These are phyloP conservation scores for Benitochromis conjunctus DNA, from an alignment of 2,113 vertebrate species.

Conservation along the genomic window DNA sequence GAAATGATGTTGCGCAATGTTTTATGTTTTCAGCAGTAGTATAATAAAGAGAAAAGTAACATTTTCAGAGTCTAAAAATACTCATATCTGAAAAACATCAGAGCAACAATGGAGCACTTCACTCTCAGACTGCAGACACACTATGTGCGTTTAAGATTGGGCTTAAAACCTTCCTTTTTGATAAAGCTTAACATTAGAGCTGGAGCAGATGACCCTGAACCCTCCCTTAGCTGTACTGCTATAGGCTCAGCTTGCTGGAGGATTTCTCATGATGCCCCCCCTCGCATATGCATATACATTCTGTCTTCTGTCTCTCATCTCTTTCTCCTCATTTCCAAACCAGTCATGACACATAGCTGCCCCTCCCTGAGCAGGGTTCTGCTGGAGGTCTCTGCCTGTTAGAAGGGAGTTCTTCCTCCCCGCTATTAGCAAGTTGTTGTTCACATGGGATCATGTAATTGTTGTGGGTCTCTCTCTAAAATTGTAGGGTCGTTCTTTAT, in stretches of 20 bases:
- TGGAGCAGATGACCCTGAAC: neutral
- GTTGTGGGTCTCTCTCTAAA: neutral
- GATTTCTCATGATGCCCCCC: neutral
- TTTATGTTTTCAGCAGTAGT: neutral
- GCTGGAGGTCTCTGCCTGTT: neutral
- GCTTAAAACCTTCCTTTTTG: neutral
- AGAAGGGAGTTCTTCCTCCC: neutral
- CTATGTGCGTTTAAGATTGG: neutral
- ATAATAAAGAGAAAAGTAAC: neutral
- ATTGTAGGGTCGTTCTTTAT: neutral
- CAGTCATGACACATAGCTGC: neutral
- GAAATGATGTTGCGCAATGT: neutral
- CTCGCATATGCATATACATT: neutral
- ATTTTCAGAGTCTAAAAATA: neutral
- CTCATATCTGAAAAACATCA: neutral
- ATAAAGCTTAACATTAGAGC: neutral
- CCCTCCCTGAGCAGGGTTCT: neutral
- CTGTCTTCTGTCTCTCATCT: neutral
- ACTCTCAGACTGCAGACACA: neutral
- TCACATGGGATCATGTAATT: neutral
- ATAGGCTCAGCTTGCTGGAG: neutral
- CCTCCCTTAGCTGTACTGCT: neutral
- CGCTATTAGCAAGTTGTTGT: neutral
- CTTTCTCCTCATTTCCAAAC: neutral
- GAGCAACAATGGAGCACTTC: neutral